These are phyloP conservation scores for Sphaerodactylus townsendi DNA, from an alignment of 2,113 vertebrate genomes.

Conservation along the genomic window DNA sequence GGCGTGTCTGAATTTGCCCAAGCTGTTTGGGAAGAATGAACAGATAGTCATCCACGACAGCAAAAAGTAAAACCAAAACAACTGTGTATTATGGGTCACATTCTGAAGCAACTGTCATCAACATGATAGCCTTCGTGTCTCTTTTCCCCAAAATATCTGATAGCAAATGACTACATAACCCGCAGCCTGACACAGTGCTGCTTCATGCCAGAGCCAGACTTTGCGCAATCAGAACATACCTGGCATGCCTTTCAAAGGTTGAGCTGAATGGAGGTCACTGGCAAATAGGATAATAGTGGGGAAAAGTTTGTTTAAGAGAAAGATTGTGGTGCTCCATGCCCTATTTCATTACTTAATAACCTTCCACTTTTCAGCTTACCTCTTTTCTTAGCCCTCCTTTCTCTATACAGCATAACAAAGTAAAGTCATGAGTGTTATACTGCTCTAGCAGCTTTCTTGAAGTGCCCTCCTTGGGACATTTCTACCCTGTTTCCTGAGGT, in stretches of 20 bases:
- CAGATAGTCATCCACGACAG: background rate
- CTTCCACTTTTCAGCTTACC: background rate
- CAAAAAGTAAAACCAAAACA: background rate
- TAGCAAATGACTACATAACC: background rate
- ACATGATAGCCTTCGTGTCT: constrained; percentile 18
- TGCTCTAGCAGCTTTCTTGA: background rate
- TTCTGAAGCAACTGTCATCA: background rate
- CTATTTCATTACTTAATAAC: too few relatives aligned
- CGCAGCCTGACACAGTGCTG: background rate
- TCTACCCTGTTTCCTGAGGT: background rate
- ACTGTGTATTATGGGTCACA: constrained; percentile 18
- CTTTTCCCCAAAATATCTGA: background rate
- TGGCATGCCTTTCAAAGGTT: background rate
- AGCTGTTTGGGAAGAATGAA: background rate
- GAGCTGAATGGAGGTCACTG: background rate
- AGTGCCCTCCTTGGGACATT: background rate
- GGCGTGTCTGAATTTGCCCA: background rate
- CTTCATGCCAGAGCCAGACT: background rate
- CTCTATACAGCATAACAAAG: background rate
- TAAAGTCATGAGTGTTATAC: background rate
- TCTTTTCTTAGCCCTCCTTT: background rate
- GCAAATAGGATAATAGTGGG: background rate
- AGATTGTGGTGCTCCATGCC: background rate
- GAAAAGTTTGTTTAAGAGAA: background rate
- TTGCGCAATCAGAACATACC: background rate